phyloP scores from a whole-genome alignment of 2,888 invertebrate species.

The Carabus problematicus region DNA sequence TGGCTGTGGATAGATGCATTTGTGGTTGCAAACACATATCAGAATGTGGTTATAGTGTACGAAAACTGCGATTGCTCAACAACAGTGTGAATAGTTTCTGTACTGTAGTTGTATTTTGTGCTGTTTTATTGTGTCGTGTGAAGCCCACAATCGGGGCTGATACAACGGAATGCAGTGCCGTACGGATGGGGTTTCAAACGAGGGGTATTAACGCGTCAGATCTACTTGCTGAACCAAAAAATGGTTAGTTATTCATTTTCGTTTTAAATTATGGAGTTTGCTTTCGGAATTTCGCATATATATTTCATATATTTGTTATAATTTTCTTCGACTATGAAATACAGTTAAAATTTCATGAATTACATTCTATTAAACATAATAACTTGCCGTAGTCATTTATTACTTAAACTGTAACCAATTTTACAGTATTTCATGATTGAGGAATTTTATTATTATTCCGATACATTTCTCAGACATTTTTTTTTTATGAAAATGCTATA shows the following conservation, averaged over 20 bases:
- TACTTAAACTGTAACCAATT: no score
- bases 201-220: constrained; percentile 63
- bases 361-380: no score
- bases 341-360: no score
- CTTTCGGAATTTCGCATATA: background rate
- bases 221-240: constrained; percentile 62
- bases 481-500: no score
- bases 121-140: constrained; percentile 35
- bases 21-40: constrained; percentile 8
- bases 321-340: background rate
- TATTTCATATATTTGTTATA: background rate
- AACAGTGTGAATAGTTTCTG: constrained; percentile 48
- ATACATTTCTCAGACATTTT: no score
- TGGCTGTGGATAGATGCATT: constrained; percentile 28
- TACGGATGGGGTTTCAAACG: constrained; percentile 62
- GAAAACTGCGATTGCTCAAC: constrained; percentile 33
- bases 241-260: constrained; percentile 62
- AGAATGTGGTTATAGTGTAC: constrained; percentile 12
- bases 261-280: no score
- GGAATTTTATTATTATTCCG: no score
- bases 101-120: constrained; percentile 51
- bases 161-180: constrained; percentile 61
- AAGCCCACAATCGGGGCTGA: constrained; percentile 44
- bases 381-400: no score
- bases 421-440: no score